A percentile compares a stretch with the other conserved stretches of the same genome.
Evolutionary conservation across 2,113 vertebrate species (phyloP).

Genomic region (Bucco capensis): DNA sequence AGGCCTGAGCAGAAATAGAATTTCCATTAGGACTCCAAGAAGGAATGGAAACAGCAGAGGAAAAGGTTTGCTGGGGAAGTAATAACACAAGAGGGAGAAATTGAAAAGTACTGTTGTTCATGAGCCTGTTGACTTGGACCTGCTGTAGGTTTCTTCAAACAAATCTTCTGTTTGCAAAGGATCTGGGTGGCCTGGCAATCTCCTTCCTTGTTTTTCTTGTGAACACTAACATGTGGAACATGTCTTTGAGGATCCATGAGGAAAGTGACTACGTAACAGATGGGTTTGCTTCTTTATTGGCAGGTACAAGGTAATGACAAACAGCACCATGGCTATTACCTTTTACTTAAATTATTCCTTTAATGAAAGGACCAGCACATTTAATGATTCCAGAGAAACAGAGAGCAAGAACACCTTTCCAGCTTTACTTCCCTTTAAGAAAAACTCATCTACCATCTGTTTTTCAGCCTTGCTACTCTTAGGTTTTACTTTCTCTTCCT

Average conservation of each 20-base stretch:
- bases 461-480: not conserved
- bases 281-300: constrained; percentile 29
- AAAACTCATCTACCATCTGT: not conserved
- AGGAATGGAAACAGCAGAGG: not conserved
- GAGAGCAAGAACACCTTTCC: not conserved
- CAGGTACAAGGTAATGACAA: constrained; percentile 49
- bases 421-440: not conserved
- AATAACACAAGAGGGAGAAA: constrained; percentile 24
- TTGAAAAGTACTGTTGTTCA: not conserved
- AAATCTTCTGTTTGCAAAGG: constrained; percentile 1
- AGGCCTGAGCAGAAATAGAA: not conserved
- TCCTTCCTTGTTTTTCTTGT: constrained; percentile 11
- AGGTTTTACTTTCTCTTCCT: not conserved
- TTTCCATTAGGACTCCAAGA: not conserved
- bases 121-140: not conserved
- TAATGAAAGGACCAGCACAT: not conserved
- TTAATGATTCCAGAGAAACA: not conserved
- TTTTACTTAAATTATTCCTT: constrained; percentile 19
- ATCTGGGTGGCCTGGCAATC: constrained; percentile 48
- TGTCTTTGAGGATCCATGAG: constrained; percentile 1
- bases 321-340: not conserved
- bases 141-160: constrained; percentile 7
- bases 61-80: constrained; percentile 21
- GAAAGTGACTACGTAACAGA: constrained; percentile 24
- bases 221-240: constrained; percentile 30